Base-by-base conservation (phyloP, 2,797 vertebrate genomes). In the Selene dorsalis region DNA sequence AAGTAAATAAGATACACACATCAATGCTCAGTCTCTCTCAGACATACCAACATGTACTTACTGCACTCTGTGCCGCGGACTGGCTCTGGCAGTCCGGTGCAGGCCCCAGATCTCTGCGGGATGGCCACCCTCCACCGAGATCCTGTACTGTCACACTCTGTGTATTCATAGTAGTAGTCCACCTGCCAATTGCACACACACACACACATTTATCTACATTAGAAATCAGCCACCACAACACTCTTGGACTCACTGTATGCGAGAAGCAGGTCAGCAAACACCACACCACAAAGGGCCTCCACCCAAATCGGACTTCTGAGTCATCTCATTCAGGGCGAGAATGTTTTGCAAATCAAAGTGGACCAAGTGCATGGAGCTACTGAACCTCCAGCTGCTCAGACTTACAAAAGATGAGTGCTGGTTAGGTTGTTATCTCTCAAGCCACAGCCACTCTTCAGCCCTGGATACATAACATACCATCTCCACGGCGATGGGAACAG, bases 91-190 rank as follows among this genome's bases (percentile, higher is more conserved):
- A 99, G 94, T 88, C 96, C 96, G 17, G 91, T 87, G 89, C 98
- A 99, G 73, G 93, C 85, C 77, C 92, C 95, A 0, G 93, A 92
- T 0, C 75, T 93, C 48, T 96, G 96, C 0, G 98, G 98, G 85
- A 99, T 95, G 87, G 98, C 97, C 65, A 99, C 98, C 83, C 98
- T 95, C 98, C 98, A 99, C 75, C 98, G 95, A 71, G 97, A 97
- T 75, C 97, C 98, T 7, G 95, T 97, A 89, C 96, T 96, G 92
- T 98, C 98, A 70, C 98, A 99, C 81, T 99, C 98, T 0, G 98
- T 99, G 92, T 99, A 99, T 91, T 98, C 96, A 78, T 96, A 99
- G 95, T 98, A 98, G 92, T 97, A 99, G 91, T 99, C 96, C 11
- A 69, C 91, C 98, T 99, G 96, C 79, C 94, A 95, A 88, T 91